Conservation (phyloP, 2,113 vertebrate genomes). For the Proteles cristata region DNA sequence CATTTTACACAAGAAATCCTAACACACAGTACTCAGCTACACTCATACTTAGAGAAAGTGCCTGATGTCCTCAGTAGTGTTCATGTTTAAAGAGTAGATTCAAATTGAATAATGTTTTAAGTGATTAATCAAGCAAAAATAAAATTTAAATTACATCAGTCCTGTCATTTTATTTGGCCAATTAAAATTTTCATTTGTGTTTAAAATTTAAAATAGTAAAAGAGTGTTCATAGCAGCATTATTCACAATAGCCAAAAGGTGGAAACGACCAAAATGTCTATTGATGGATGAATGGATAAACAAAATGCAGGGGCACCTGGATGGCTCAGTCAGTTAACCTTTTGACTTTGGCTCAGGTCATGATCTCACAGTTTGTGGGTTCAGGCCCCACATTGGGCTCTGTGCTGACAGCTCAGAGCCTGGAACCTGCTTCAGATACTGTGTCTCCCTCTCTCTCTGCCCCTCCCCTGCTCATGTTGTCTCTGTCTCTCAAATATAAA, state of each 20-base stretch:
- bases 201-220: constrained; percentile 4
- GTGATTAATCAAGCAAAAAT: constrained; percentile 16
- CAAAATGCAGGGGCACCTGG: neutral
- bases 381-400: too few species aligned
- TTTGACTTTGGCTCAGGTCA: too few species aligned
- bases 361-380: too few species aligned
- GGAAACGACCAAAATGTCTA: neutral
- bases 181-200: neutral
- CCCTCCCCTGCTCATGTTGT: too few species aligned
- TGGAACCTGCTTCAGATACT: too few species aligned
- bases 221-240: neutral
- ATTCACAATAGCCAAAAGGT: neutral
- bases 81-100: neutral
- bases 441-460: too few species aligned
- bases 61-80: neutral
- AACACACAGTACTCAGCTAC: neutral
- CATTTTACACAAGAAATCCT: neutral
- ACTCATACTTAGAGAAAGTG: neutral
- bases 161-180: neutral
- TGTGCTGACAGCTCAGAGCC: too few species aligned
- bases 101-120: neutral
- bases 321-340: too few species aligned
- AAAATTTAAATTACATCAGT: neutral
- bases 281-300: neutral
- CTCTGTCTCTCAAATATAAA: too few species aligned